These are phyloP conservation scores for Yponomeuta malinellus DNA, from an alignment of 2,888 invertebrate genomes.

Conservation along the genomic window DNA sequence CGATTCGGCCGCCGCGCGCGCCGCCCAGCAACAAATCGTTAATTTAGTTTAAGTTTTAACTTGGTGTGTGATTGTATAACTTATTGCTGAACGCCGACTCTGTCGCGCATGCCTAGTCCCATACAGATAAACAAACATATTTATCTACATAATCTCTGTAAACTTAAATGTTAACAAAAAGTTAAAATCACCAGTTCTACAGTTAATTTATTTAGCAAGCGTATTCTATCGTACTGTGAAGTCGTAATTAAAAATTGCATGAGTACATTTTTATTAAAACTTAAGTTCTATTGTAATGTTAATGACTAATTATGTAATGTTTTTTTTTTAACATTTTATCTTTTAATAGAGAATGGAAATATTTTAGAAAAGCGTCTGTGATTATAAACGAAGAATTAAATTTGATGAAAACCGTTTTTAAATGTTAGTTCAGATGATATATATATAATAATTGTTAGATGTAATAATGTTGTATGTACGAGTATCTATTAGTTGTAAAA, in stretches of 20 bases:
- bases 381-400: constrained; percentile 68
- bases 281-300: constrained; percentile 5
- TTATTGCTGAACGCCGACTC: constrained; percentile 64
- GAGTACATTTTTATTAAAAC: constrained; percentile 31
- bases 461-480: constrained; percentile 32
- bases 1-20: background rate
- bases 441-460: constrained; percentile 55
- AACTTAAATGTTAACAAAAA: constrained; percentile 42
- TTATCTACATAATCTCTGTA: constrained; percentile 67
- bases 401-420: constrained; percentile 63
- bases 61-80: constrained; percentile 73
- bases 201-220: constrained; percentile 68
- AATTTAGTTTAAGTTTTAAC: constrained; percentile 23
- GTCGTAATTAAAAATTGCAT: constrained; percentile 49
- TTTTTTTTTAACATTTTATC: constrained; percentile 14
- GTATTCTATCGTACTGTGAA: constrained; percentile 33
- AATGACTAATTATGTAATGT: background rate
- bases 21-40: background rate
- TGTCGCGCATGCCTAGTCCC: constrained; percentile 70
- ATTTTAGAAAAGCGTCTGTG: constrained; percentile 75
- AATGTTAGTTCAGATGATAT: constrained; percentile 56
- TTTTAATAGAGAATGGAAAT: constrained; percentile 47
- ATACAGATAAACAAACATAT: constrained; percentile 66
- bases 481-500: too few species aligned
- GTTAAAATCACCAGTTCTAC: constrained; percentile 50